These are phyloP conservation scores for Anisognathus igniventris DNA, from an alignment of 2,797 vertebrate species.

Conservation along the genomic window DNA sequence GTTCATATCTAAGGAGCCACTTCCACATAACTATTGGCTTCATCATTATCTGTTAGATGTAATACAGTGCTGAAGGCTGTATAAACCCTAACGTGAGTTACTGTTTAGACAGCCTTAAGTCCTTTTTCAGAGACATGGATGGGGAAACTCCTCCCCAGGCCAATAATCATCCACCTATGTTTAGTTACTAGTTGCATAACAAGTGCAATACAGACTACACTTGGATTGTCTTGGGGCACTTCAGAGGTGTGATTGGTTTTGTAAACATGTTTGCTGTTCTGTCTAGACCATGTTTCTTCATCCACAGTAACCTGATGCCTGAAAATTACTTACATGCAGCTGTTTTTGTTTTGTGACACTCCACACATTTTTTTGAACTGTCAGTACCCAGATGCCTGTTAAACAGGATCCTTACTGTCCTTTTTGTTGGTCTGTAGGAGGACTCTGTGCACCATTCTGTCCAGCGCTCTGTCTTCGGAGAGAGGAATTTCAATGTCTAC, in stretches of 20 bases:
- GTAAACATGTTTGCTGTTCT: slow-evolving; percentile 56
- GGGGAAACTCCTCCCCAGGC: neutral
- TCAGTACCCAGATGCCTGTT: slow-evolving; percentile 60
- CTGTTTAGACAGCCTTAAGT: neutral
- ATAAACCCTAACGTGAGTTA: neutral
- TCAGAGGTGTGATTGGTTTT: neutral
- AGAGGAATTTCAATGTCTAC: slow-evolving; percentile 91
- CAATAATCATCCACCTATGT: neutral
- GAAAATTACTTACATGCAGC: slow-evolving; percentile 42
- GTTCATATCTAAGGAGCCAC: neutral
- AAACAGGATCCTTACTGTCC: slow-evolving; percentile 64
- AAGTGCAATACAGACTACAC: neutral
- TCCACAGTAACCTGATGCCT: slow-evolving; percentile 43
- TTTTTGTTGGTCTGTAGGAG: slow-evolving; percentile 79
- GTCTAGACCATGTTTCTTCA: slow-evolving; percentile 64
- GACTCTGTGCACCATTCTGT: slow-evolving; percentile 75
- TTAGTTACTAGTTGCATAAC: slow-evolving; percentile 33
- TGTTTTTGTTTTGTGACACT: slow-evolving; percentile 65
- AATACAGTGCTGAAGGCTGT: neutral
- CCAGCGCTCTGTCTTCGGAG: slow-evolving; percentile 91
- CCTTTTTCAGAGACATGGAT: neutral
- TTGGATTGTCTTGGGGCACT: neutral
- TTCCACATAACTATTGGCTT: neutral
- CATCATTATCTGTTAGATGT: neutral
- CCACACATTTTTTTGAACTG: slow-evolving; percentile 42